Evolutionary conservation across 2,797 vertebrate species (phyloP), one percentile per base, ranked within the genome.

Genomic region (Apodemus agrarius): DNA sequence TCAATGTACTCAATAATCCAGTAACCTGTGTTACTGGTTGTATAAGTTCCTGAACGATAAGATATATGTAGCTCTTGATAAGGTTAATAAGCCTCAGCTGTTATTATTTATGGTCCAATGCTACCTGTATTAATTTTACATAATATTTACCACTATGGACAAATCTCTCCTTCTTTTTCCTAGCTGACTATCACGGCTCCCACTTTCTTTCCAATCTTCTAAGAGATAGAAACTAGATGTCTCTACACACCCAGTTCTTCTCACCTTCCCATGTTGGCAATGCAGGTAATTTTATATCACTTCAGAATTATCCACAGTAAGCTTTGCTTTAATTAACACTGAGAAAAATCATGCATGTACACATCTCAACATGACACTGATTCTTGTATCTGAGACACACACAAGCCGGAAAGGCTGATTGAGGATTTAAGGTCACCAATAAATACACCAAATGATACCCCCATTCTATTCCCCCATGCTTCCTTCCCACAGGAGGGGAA

Each of bases 281-380:
- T 4, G 46, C 4, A 7, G n/a, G 57, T 93, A 1, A 89, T n/a
- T 87, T 86, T 61, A 69, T 10, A 14, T 86, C 29, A 83, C 21
- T 90, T 37, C 16, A 78, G 91, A 34, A 81, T 67, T 84, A 74
- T 57, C 52, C 57, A 21, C 72, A 91, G 37, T 90, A 49, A 88
- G 34, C 83, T 76, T 78, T 95, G 95, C 79, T 79, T 84, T 88
- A 57, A 40, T 63, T 59, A 63, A 61, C 91, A 72, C 17, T 93
- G 61, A 69, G 75, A 92, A 96, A 96, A 93, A 93, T 5, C 34
- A 93, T 79, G 54, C 4, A 67, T 67, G 19, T 49, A 49, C 46
- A 11, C 31, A 63, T 4, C 19, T 49, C 13, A 69, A 10, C 4
- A 69, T 1, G 34, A 86, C 22, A 59, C 9, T 54, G 24, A 82